phyloP scores from a whole-genome alignment of 2,113 vertebrate species.

The Lepus timidus region DNA sequence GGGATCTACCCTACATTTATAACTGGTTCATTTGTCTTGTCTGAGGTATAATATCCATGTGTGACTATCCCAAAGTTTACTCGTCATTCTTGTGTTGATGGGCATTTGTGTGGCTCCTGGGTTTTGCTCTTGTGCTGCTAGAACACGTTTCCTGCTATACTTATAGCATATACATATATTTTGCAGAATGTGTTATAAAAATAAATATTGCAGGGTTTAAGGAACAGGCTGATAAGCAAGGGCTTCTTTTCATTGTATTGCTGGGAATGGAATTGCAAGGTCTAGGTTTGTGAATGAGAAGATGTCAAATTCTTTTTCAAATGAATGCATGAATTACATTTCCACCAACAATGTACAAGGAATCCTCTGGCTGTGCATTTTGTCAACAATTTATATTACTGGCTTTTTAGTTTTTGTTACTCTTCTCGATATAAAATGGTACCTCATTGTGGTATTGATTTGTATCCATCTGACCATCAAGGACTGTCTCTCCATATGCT shows the following conservation, averaged over 20 bases:
- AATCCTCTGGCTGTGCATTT: not conserved
- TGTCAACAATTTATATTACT: not conserved
- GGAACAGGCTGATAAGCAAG: not conserved
- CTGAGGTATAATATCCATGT: not conserved
- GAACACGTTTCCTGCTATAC: not conserved
- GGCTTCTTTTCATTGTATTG: not conserved
- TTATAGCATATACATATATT: too few relatives aligned
- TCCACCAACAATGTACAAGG: not conserved
- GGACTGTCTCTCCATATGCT: not conserved
- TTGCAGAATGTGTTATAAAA: too few relatives aligned
- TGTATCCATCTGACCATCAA: not conserved
- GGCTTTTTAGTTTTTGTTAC: not conserved
- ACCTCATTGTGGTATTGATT: not conserved
- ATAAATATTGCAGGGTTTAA: too few relatives aligned
- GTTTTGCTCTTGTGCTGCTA: not conserved
- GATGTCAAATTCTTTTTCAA: not conserved
- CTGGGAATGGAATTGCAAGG: not conserved
- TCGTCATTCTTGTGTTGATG: not conserved
- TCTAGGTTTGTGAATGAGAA: not conserved
- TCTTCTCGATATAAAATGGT: not conserved
- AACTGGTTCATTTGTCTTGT: not conserved
- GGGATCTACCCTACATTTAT: not conserved
- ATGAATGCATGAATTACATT: not conserved
- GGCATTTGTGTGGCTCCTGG: not conserved
- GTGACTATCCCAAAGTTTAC: not conserved